These are phyloP conservation scores for Podocnemis expansa DNA, from an alignment of 2,113 vertebrate genomes.

Conservation along the genomic window DNA sequence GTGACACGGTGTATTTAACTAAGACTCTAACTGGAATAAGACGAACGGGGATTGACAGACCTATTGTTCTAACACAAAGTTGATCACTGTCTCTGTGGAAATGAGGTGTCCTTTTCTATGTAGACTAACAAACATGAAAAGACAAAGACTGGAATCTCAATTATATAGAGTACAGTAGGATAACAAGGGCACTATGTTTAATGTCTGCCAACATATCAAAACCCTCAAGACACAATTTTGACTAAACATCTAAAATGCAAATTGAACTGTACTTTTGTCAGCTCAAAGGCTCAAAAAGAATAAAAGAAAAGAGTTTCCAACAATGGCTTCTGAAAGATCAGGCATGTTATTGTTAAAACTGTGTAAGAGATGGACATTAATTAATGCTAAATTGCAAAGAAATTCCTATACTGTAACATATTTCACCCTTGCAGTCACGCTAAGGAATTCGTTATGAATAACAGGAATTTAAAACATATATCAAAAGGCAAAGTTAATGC, in stretches of 20 bases:
- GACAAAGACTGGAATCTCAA: slow-evolving; percentile 35
- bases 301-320: background rate
- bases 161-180: background rate
- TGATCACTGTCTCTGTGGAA: slow-evolving; percentile 19
- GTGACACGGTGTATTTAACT: background rate
- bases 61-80: slow-evolving; percentile 13
- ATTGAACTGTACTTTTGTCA: slow-evolving; percentile 17
- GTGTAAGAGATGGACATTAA: slow-evolving; percentile 59
- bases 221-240: background rate
- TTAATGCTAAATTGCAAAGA: slow-evolving; percentile 57
- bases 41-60: background rate
- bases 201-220: slow-evolving; percentile 23
- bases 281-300: background rate
- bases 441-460: slow-evolving; percentile 61
- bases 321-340: slow-evolving; percentile 12
- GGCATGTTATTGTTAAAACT: background rate
- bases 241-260: slow-evolving; percentile 45
- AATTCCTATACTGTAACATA: slow-evolving; percentile 54
- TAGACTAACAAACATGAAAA: background rate
- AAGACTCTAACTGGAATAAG: background rate
- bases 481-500: slow-evolving; percentile 55
- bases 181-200: background rate
- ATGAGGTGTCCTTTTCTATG: background rate
- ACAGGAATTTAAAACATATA: slow-evolving; percentile 63
- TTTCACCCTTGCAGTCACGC: slow-evolving; percentile 36